A percentile compares a stretch with the other conserved stretches of the same genome.
These are phyloP conservation scores for Xiphophorus couchianus DNA, from an alignment of 2,113 vertebrate genomes.

Conservation along the genomic window DNA sequence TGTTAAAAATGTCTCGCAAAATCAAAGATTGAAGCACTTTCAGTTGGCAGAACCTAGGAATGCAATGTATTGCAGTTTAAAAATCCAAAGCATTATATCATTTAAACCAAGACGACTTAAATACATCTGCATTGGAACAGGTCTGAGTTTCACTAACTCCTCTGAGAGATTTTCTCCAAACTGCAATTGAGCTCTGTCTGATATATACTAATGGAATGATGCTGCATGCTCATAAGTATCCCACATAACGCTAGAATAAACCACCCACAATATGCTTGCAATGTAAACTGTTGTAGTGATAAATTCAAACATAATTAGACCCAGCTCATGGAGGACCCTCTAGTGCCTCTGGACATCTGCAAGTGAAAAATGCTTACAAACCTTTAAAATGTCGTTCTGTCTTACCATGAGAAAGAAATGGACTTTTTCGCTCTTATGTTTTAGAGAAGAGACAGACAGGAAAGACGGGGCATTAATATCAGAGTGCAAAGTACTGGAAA, in stretches of 20 bases:
- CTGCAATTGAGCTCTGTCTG: neutral
- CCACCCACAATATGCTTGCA: neutral
- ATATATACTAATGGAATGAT: neutral
- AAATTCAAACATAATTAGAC: constrained; percentile 45
- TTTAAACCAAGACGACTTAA: neutral
- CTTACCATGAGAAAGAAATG: constrained; percentile 14
- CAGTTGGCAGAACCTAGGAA: neutral
- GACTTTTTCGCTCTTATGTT: constrained; percentile 32
- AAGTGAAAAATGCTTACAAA: constrained; percentile 38
- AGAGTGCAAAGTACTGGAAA: constrained; percentile 9
- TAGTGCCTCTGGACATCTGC: constrained; percentile 37
- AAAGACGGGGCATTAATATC: constrained; percentile 14
- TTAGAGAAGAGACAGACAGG: constrained; percentile 8
- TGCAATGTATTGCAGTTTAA: neutral
- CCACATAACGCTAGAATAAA: neutral
- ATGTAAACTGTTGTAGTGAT: constrained; percentile 36
- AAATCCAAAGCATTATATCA: neutral
- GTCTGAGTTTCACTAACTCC: neutral
- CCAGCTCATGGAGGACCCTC: constrained; percentile 41
- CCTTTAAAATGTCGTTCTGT: constrained; percentile 31
- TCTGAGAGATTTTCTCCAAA: neutral
- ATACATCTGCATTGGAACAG: neutral
- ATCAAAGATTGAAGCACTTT: neutral
- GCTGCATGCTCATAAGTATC: neutral
- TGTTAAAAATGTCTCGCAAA: neutral